Evolutionary conservation across 2,797 vertebrate species (phyloP), one percentile per base, ranked within the genome.

Genomic region (Cyprinodon diabolis): DNA sequence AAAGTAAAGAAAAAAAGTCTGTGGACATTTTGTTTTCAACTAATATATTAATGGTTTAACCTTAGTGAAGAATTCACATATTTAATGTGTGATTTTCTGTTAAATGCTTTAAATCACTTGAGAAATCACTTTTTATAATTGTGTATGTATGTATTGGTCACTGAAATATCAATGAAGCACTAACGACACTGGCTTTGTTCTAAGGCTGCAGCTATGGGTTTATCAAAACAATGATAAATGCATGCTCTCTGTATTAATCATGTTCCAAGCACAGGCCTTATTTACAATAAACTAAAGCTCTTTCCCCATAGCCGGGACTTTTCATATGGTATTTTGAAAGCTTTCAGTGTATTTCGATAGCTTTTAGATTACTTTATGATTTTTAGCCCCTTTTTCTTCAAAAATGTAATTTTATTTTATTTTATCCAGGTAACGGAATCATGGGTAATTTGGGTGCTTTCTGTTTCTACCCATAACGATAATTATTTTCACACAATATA

Each of bases 1-100:
- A 79, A 66, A 75, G 67, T 84, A 40, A 40, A 43, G 57, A 2
- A 5, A 72, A 67, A 23, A 79, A 76, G 75, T 81, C 79, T 45
- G 17, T 69, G 13, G 43, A 30, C 69, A 3, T 75, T 81, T 79
- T 30, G 63, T 25, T 72, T 75, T 37, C 4, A 66, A 43, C 4
- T 48, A 51, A 30, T 12, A 45, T 1, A 57, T 56, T 5, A 56
- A n/a, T 49, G 49, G 55, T 47, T 21, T 21, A 67, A 69, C 52
- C 43, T 45, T 17, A 17, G 57, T 58, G 6, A 58, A 5, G 15
- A 70, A 2, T 63, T 25, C 21, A 40, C 4, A 43, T 15, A 40
- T 78, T 13, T 67, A 49, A 62, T 52, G n/a, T 17, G 51, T 71
- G 13, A 1, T 51, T 74, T 23, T 30, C 1, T 1, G 30, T 30